These are phyloP conservation scores for Scaptomyza caliginosa DNA, from an alignment of 2,888 invertebrate genomes.

Conservation along the genomic window DNA sequence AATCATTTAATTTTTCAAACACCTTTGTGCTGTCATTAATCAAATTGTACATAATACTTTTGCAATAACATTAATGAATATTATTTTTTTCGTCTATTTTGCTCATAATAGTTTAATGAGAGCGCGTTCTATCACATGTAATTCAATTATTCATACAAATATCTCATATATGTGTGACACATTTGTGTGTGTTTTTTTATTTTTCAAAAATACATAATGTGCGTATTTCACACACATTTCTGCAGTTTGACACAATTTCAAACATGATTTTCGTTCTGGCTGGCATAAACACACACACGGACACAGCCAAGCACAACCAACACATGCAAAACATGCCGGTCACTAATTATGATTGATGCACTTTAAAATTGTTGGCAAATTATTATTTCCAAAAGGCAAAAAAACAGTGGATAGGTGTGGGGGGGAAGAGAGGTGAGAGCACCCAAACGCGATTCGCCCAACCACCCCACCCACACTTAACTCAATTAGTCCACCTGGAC, in stretches of 20 bases:
- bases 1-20: background rate
- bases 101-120: background rate
- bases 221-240: conserved; percentile 20
- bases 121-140: background rate
- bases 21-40: no score
- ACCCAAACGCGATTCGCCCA: conserved; percentile 15
- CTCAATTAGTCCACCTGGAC: conserved; percentile 73
- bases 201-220: conserved; percentile 1
- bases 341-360: conserved; percentile 77
- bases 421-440: background rate
- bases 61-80: background rate
- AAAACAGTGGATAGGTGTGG: background rate
- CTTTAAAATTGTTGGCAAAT: conserved; percentile 78
- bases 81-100: background rate
- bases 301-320: background rate
- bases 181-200: background rate
- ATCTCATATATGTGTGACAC: background rate
- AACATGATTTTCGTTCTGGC: conserved; percentile 15
- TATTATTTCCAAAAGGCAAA: conserved; percentile 64
- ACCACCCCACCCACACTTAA: conserved; percentile 56
- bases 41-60: background rate
- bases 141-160: background rate
- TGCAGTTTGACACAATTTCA: conserved; percentile 25
- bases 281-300: conserved; percentile 4
- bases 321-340: conserved; percentile 53